Evolutionary conservation across 1,140 invertebrate species (phyloP), one percentile per base, ranked within the genome.

Genomic region (Leucophenga varia): DNA sequence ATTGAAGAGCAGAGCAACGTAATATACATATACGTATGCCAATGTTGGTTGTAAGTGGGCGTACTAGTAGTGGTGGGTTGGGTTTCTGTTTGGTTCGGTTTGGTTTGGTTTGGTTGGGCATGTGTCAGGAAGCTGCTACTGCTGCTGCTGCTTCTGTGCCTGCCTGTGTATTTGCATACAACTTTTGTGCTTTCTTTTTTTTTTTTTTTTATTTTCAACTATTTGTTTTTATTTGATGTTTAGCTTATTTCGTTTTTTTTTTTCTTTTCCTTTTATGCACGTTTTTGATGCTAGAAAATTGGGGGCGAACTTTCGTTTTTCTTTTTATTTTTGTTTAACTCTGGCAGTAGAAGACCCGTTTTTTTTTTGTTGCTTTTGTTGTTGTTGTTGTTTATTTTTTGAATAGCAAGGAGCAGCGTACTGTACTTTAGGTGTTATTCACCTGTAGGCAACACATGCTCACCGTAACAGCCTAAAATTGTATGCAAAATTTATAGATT

Each of bases 301-400:
- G 67, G 65, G 65, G 65, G 57, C 68, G 65, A 70, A 70, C 65
- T 70, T 70, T 70, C 65, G 57, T 70, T 70, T 70, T 70, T 70
- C 51, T 28, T 59, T 68, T 59, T 60, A 5, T 20, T 28, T 22
- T 25, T 41, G 4, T n/a, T 6, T 41, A n/a, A n/a, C n/a, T n/a
- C n/a, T n/a, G n/a, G n/a, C n/a, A n/a, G n/a, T n/a, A n/a, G n/a
- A n/a, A n/a, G n/a, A n/a, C n/a, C 9, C 25, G 10, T 40, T 40
- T 39, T 18, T 22, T 36, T 13, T 55, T 42, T 54, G 58, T 56
- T 64, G 42, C 47, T 43, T 49, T 52, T 49, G 22, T 35, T 37
- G 44, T 25, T 10, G 10, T 25, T 25, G 5, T 25, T 25, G 22
- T 25, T 10, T 25, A 25, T 25, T 25, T 25, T 10, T 25, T 25